Percentiles rank a stretch among this genome's conserved stretches.
phyloP scores from a whole-genome alignment of 2,888 invertebrate genomes.

The Amphipoea oculea region DNA sequence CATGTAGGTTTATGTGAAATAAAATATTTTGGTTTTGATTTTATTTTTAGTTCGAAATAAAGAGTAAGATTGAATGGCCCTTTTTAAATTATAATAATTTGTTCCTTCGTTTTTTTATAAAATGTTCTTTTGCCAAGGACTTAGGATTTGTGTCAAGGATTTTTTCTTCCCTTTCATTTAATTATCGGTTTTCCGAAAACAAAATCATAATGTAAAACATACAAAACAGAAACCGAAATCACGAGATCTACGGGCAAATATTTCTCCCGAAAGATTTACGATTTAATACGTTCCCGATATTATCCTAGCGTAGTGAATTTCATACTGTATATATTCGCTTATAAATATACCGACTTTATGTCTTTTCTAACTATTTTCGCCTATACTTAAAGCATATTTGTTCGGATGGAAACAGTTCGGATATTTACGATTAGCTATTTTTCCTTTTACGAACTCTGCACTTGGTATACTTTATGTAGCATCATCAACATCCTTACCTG shows the following conservation, averaged over 20 bases:
- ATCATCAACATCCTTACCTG: background rate
- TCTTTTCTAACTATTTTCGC: conserved; percentile 23
- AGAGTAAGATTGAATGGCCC: background rate
- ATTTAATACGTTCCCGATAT: conserved; percentile 40
- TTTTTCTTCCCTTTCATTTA: background rate
- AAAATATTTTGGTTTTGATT: too few relatives aligned
- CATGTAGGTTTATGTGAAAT: too few relatives aligned
- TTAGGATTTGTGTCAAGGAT: background rate
- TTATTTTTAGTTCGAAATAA: background rate
- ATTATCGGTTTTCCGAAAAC: conserved; percentile 10
- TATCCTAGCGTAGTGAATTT: conserved; percentile 32
- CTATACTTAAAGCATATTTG: conserved; percentile 22
- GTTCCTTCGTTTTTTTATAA: background rate
- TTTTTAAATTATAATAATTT: background rate
- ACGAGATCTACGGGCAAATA: conserved; percentile 15
- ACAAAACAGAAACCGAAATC: conserved; percentile 20
- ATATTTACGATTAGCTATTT: background rate
- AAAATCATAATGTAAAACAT: conserved; percentile 23
- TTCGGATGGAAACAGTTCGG: background rate
- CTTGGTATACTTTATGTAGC: background rate
- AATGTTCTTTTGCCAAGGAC: background rate
- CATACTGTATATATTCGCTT: conserved; percentile 25
- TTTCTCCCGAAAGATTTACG: conserved; percentile 37
- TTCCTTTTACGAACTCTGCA: background rate
- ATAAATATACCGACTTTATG: conserved; percentile 37